phyloP scores from a whole-genome alignment of 2,113 vertebrate genomes.

The Labrus mixtus region DNA sequence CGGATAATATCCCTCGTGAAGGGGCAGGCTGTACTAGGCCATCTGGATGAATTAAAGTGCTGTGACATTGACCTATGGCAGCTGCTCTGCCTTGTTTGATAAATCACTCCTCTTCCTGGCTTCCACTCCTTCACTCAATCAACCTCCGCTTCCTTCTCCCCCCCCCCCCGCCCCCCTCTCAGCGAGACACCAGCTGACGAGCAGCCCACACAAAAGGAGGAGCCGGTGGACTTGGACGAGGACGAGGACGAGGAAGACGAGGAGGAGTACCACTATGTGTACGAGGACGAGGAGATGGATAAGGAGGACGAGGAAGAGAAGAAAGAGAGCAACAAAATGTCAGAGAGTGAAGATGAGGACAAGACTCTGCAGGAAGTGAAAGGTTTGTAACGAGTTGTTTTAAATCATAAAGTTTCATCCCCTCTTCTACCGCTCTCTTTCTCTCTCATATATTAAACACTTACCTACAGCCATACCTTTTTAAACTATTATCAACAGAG shows the following conservation, averaged over 20 bases:
- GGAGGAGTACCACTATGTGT: conserved; percentile 87
- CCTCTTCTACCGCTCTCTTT: neutral
- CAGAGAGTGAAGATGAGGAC: conserved; percentile 82
- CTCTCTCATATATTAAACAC: neutral
- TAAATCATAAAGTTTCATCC: neutral
- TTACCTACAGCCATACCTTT: conserved; percentile 43
- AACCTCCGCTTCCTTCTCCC: conserved; percentile 8
- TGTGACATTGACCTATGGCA: conserved; percentile 68
- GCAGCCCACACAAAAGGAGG: conserved; percentile 88
- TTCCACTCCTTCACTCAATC: conserved; percentile 45
- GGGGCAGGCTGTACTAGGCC: conserved; percentile 51
- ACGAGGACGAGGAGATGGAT: conserved; percentile 89
- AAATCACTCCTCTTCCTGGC: conserved; percentile 57
- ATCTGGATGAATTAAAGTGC: conserved; percentile 66
- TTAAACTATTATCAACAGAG: conserved; percentile 4
- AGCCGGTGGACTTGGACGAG: conserved; percentile 77
- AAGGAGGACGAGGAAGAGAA: conserved; percentile 87
- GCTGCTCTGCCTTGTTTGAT: conserved; percentile 62
- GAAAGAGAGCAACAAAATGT: conserved; percentile 81
- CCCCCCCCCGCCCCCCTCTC: conserved; percentile 5
- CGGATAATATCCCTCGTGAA: conserved; percentile 7
- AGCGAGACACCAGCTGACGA: conserved; percentile 88
- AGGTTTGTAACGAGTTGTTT: conserved; percentile 83
- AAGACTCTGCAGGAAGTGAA: conserved; percentile 89
- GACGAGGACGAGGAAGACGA: conserved; percentile 81